Base-by-base conservation (phyloP, 2,888 invertebrate genomes). In the Cryptocephalus primarius region DNA sequence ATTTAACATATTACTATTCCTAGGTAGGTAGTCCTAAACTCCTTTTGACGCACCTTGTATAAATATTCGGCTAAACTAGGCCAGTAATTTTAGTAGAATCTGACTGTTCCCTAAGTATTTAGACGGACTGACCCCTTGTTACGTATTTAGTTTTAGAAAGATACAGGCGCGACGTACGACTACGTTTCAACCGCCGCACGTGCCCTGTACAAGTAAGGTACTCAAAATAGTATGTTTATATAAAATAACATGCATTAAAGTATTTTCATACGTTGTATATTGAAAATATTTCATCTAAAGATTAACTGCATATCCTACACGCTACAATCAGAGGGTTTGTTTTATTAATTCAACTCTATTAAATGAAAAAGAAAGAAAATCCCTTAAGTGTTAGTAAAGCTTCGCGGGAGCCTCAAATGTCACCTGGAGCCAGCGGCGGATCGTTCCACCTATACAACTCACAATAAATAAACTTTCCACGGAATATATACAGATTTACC, bases 271-370 rank as follows among this genome's bases (percentile, higher is more conserved):
- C 56, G 55, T 54, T 55, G 54, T 50, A 62, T 64, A 64, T 61
- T 63, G 61, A 64, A 65, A 66, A 65, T 64, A 66, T 60, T 47
- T 61, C 50, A 58, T 59, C 58, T 60, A 58, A 57, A 55, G 44
- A 47, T 54, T 50, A 50, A 49, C 43, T 52, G 55, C 53, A 53
- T 52, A 55, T 50, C 51, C 56, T 59, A 55, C 54, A 54, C 52
- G 50, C 59, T 57, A 57, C 51, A 55, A 65, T 64, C 66, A 66
- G 65, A 65, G 65, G 63, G 65, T 63, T 61, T 33, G 46, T 22
- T 22, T 22, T 22, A 22, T 22, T 22, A 22, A 22, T 22, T 22
- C 22, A 22, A 6, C 22, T 22, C 22, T 22, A 22, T 22, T 22
- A 22, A 22, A 22, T 6, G 6, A 22, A 4, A 22, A 22, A 22